A percentile compares a stretch with the other conserved stretches of the same genome.
These are phyloP conservation scores for Ia io DNA, from an alignment of 2,113 vertebrate genomes.

Conservation along the genomic window DNA sequence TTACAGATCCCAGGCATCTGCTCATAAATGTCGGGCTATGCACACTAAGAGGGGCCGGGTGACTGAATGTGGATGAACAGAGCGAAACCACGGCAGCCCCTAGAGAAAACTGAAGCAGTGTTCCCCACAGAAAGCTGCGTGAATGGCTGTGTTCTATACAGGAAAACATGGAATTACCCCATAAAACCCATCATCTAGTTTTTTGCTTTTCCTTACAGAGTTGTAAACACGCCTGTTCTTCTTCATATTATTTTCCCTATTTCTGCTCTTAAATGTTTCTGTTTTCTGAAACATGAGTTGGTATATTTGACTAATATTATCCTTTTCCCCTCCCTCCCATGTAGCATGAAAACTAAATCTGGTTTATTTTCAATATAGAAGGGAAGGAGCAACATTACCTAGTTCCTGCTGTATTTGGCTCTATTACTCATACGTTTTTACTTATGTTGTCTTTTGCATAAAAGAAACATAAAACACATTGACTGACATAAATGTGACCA, in stretches of 20 bases:
- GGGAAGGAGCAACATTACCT: neutral
- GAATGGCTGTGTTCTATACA: neutral
- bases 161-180: neutral
- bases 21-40: neutral
- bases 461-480: slow-evolving; percentile 6
- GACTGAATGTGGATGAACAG: neutral
- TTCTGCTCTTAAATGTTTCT: neutral
- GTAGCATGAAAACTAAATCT: slow-evolving; percentile 1
- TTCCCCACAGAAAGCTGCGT: neutral
- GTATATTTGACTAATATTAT: neutral
- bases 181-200: neutral
- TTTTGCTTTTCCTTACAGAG: neutral
- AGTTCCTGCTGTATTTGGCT: neutral
- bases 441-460: neutral
- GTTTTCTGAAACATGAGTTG: neutral
- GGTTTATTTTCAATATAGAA: neutral
- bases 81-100: neutral
- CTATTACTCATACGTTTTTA: neutral
- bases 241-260: neutral
- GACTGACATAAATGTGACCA: neutral
- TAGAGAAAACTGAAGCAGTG: neutral
- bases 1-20: neutral
- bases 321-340: neutral
- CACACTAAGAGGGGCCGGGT: neutral
- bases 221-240: neutral